Percentiles rank a stretch among this genome's conserved stretches.
phyloP scores from a whole-genome alignment of 2,797 vertebrate genomes.

The Gastrophryne carolinensis region DNA sequence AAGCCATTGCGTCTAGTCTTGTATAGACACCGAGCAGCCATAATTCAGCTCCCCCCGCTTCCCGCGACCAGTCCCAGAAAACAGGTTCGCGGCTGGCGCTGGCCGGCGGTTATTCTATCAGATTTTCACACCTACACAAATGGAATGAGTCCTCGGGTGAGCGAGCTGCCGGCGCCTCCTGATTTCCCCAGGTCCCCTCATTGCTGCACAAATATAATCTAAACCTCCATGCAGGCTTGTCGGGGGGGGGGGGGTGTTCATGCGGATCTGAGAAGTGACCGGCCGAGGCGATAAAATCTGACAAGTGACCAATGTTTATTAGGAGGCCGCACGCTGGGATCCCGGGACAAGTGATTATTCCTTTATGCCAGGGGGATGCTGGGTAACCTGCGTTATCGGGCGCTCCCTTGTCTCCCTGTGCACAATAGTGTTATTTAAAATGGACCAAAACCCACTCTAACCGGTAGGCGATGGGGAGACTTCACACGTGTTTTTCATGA shows the following conservation, averaged over 20 bases:
- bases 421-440: no score
- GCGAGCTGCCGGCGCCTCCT: neutral
- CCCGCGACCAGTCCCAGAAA: neutral
- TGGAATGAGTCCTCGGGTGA: neutral
- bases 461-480: no score
- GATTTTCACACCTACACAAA: neutral
- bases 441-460: no score
- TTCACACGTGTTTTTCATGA: no score
- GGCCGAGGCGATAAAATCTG: neutral
- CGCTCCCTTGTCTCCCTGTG: no score
- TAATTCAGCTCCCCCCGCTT: no score
- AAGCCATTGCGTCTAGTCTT: no score
- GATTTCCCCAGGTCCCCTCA: neutral
- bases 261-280: neutral
- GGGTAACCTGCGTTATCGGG: neutral
- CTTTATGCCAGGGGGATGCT: neutral
- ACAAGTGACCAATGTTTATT: neutral
- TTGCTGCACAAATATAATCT: slow-evolving; percentile 7
- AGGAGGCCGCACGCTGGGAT: neutral
- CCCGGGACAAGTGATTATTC: neutral
- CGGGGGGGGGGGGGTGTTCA: neutral
- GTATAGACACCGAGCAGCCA: no score
- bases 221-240: neutral
- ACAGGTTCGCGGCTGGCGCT: neutral
- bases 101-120: neutral